Conservation (phyloP, 2,888 invertebrate species). For the Macrophya annulata region DNA sequence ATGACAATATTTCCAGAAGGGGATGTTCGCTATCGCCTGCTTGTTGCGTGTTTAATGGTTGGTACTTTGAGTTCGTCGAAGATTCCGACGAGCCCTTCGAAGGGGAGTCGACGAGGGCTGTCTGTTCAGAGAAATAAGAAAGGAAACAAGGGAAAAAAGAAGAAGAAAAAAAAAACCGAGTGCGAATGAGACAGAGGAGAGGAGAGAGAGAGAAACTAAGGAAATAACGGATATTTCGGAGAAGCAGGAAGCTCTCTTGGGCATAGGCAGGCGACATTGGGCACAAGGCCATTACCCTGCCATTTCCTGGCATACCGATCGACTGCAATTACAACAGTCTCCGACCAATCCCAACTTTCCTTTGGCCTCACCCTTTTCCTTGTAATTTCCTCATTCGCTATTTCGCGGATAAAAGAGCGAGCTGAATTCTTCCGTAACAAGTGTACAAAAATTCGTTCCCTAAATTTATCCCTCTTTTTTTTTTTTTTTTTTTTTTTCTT, state of each 20-base stretch:
- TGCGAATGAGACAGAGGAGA: background rate
- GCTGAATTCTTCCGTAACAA: constrained; percentile 12
- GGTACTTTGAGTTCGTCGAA: constrained; percentile 53
- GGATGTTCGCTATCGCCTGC: constrained; percentile 24
- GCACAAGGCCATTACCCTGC: constrained; percentile 50
- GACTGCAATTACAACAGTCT: constrained; percentile 46
- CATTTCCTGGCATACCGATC: constrained; percentile 54
- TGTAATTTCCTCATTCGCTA: constrained; percentile 37
- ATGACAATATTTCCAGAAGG: constrained; percentile 56
- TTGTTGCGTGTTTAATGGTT: constrained; percentile 59
- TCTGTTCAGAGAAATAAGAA: constrained; percentile 55
- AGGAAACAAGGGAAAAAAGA: constrained; percentile 44
- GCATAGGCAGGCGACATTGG: constrained; percentile 33
- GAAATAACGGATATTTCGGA: constrained; percentile 45
- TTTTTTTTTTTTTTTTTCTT: too few species aligned
- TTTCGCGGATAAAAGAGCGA: constrained; percentile 26
- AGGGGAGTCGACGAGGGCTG: constrained; percentile 55
- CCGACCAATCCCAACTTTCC: constrained; percentile 3
- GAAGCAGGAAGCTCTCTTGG: constrained; percentile 50
- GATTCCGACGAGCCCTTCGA: constrained; percentile 61
- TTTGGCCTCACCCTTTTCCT: background rate
- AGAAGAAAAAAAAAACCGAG: constrained; percentile 40
- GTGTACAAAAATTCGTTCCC: constrained; percentile 2
- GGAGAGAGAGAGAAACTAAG: background rate
- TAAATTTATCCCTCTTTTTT: constrained; percentile 20